Evolutionary conservation across 1,140 invertebrate genomes (phyloP), one percentile per base, ranked within the genome.

Genomic region (Penaeus vannamei): DNA sequence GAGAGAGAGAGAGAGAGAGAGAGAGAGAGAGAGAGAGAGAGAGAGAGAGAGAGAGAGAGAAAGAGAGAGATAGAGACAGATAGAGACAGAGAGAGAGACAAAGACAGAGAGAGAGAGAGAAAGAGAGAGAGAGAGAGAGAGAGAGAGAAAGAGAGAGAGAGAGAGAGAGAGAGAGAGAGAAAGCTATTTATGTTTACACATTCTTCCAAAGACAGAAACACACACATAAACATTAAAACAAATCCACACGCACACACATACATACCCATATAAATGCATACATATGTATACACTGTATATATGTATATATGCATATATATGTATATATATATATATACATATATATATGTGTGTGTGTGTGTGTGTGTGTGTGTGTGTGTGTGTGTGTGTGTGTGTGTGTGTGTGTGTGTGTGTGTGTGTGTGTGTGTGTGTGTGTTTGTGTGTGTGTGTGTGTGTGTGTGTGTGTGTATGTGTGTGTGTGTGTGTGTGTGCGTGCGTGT

Each of bases 21-120:
- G 53, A 82, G 53, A 23, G 36, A 36, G 46, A 82, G 29, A 83
- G 59, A 53, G 81, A 62, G 10, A 26, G 59, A 53, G 22, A 83
- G 42, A 62, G 46, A 61, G 81, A 61, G 59, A 61, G 81, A 62
- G 59, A 83, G 81, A 83, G 59, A 83, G 59, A 83, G 81, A 83
- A 60, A 83, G 81, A 62, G 81, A 83, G 59, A 83, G 59, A 83
- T 46, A n/a, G n/a, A n/a, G n/a, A n/a, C n/a, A n/a, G n/a, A n/a
- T n/a, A n/a, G n/a, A n/a, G n/a, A n/a, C n/a, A n/a, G n/a, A n/a
- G n/a, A n/a, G n/a, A n/a, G n/a, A n/a, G n/a, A n/a, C n/a, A n/a
- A n/a, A 83, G 82, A 64, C 26, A 84, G 82, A 84, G 59, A 84
- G 82, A 84, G 59, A 84, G 82, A 64, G 59, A 64, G 61, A 84